Percentiles rank a stretch among this genome's conserved stretches.
phyloP scores from a whole-genome alignment of 2,797 vertebrate genomes.

The Falco cherrug region DNA sequence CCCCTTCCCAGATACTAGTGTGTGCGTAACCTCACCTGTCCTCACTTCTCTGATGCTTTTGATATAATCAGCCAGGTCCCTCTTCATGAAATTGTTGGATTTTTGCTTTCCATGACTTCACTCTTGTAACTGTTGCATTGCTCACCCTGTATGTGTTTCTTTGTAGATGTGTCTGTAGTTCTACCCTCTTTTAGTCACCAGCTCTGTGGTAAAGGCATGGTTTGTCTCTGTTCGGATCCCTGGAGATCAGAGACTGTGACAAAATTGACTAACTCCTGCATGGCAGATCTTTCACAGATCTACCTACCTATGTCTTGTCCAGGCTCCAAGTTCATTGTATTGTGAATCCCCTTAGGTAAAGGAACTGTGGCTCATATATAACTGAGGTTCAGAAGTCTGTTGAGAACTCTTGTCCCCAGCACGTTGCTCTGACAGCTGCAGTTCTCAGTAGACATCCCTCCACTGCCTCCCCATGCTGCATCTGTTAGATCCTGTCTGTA shows the following conservation, averaged over 20 bases:
- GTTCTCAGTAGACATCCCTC: background rate
- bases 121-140: background rate
- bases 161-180: background rate
- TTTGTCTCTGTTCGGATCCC: accelerated
- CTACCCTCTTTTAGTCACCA: background rate
- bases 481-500: too few species aligned
- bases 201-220: too few species aligned
- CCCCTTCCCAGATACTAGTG: background rate
- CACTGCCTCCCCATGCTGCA: accelerated
- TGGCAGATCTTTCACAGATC: background rate
- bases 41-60: background rate
- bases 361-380: background rate
- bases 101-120: background rate
- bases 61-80: background rate
- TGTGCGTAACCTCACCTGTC: accelerated
- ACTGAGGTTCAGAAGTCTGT: background rate
- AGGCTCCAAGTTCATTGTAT: background rate
- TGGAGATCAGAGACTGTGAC: background rate
- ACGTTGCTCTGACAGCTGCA: background rate
- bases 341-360: background rate
- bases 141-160: background rate
- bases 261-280: background rate
- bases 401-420: background rate
- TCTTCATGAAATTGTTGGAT: background rate
- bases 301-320: background rate